Percentiles rank a stretch among this genome's conserved stretches.
Conservation (phyloP, 2,888 invertebrate species). For the Drosophila paranaensis region DNA sequence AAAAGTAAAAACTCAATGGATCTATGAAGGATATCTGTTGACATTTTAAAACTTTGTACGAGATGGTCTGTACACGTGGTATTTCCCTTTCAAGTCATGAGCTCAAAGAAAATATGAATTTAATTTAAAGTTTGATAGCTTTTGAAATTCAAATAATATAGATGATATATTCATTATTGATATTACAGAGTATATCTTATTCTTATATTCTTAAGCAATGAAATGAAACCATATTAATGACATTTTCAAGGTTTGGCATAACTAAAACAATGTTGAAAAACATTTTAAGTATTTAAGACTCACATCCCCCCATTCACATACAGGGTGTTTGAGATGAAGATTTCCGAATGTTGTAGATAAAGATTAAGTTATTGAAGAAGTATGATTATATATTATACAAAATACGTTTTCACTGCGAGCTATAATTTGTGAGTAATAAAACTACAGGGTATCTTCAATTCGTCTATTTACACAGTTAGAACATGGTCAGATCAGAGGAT, state of each 20-base stretch:
- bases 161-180: too few species aligned
- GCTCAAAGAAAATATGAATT: too few species aligned
- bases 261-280: neutral
- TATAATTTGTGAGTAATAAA: neutral
- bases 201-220: too few species aligned
- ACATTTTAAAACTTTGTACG: too few species aligned
- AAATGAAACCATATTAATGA: neutral
- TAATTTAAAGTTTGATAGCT: too few species aligned
- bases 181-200: neutral
- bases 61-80: neutral
- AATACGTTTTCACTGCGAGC: neutral
- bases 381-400: neutral
- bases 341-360: too few species aligned
- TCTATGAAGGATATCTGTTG: neutral
- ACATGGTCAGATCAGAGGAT: too few species aligned
- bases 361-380: neutral
- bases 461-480: neutral
- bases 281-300: neutral
- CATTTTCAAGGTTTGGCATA: neutral
- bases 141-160: too few species aligned
- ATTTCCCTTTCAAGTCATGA: too few species aligned
- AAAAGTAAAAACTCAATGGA: neutral
- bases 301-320: neutral
- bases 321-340: neutral
- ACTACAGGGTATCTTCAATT: neutral